phyloP scores from a whole-genome alignment of 37 sponge, comb jelly and placozoan species.

The Chondrilla cf. caribensis region DNA sequence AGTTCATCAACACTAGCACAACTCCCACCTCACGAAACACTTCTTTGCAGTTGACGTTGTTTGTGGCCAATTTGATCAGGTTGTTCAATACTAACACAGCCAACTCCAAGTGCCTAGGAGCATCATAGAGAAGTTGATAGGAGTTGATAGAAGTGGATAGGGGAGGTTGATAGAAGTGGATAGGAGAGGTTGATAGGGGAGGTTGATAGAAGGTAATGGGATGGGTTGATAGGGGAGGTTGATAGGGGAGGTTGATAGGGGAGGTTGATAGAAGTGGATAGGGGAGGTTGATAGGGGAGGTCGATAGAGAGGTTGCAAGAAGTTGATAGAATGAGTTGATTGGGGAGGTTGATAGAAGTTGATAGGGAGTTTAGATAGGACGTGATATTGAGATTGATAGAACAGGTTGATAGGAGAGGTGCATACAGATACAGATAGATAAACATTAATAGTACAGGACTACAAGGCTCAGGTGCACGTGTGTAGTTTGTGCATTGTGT shows the following conservation, averaged over 20 bases:
- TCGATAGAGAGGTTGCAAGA: too few relatives aligned
- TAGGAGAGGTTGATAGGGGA: too few relatives aligned
- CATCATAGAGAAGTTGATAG: not conserved
- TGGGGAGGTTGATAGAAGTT: too few relatives aligned
- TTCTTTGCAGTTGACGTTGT: conserved; percentile 50
- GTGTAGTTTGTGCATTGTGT: not conserved
- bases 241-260: too few relatives aligned
- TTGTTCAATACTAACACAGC: not conserved
- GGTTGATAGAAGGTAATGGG: too few relatives aligned
- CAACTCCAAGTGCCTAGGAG: not conserved
- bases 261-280: too few relatives aligned
- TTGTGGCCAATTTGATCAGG: conserved; percentile 53
- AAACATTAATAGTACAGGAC: not conserved
- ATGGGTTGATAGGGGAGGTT: too few relatives aligned
- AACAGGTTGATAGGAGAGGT: not conserved
- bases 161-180: too few relatives aligned
- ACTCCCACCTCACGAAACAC: conserved; percentile 64
- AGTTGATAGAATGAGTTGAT: too few relatives aligned
- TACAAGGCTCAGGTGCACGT: not conserved
- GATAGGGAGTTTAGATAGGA: too few relatives aligned
- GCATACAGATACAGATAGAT: not conserved
- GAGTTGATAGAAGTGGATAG: not conserved
- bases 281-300: too few relatives aligned
- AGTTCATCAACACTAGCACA: conserved; percentile 42
- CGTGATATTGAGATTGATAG: too few relatives aligned